Conservation (phyloP, 2,888 invertebrate species). For the Drosophila cognata region DNA sequence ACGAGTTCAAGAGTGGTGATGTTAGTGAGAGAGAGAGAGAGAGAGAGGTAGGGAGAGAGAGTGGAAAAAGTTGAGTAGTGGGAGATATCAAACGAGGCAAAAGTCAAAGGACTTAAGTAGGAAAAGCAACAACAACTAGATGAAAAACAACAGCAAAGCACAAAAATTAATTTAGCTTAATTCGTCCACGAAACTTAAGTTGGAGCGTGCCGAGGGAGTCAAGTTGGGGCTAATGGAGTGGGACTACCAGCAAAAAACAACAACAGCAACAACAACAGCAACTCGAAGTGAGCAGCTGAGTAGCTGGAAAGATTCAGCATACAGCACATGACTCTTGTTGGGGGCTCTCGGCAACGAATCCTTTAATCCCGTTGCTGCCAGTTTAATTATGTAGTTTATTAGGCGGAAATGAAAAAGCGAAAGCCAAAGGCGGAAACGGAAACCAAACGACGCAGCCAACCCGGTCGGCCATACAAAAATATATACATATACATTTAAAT, state of each 20-base stretch:
- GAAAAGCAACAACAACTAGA: slow-evolving; percentile 33
- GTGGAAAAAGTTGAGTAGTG: slow-evolving; percentile 26
- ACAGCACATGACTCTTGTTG: slow-evolving; percentile 42
- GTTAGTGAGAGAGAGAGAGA: neutral
- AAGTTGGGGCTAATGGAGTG: slow-evolving; percentile 54
- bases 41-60: neutral
- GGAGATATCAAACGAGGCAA: slow-evolving; percentile 43
- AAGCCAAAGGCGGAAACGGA: slow-evolving; percentile 78
- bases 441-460: slow-evolving; percentile 44
- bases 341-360: slow-evolving; percentile 58
- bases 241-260: slow-evolving; percentile 17
- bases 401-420: slow-evolving; percentile 83
- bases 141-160: slow-evolving; percentile 60
- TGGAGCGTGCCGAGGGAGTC: slow-evolving; percentile 46
- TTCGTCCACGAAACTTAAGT: slow-evolving; percentile 73
- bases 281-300: slow-evolving; percentile 28
- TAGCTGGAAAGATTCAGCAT: slow-evolving; percentile 45
- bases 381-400: slow-evolving; percentile 84
- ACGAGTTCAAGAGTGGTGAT: neutral
- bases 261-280: slow-evolving; percentile 10
- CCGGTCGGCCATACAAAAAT: slow-evolving; percentile 7
- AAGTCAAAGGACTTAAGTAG: slow-evolving; percentile 70
- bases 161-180: slow-evolving; percentile 82
- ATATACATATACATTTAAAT: neutral
- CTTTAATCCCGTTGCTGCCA: slow-evolving; percentile 83